Percentiles rank a stretch among this genome's conserved stretches.
Conservation (phyloP, 2,888 invertebrate species). For the Omphaloscelis lunosa region DNA sequence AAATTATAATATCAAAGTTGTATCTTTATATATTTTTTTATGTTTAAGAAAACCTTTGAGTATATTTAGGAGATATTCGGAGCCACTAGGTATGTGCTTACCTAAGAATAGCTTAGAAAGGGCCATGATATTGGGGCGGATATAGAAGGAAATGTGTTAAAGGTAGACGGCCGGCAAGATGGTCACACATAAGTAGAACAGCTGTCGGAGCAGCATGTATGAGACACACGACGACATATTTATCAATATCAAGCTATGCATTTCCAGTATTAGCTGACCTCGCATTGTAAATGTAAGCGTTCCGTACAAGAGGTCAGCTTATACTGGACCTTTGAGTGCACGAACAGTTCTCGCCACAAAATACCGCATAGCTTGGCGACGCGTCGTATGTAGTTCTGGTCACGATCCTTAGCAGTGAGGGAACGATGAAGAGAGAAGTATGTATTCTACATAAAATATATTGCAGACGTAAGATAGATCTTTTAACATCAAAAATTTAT, state of each 20-base stretch:
- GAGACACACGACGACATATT: neutral
- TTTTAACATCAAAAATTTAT: neutral
- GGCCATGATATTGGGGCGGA: neutral
- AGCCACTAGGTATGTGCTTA: neutral
- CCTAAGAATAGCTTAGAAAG: neutral
- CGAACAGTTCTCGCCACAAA: neutral
- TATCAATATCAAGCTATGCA: neutral
- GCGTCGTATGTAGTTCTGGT: neutral
- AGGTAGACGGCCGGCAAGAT: neutral
- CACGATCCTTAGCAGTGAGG: neutral
- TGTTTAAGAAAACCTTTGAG: neutral
- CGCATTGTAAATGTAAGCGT: neutral
- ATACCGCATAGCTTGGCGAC: slow-evolving; percentile 1
- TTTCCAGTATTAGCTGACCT: neutral
- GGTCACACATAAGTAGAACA: neutral
- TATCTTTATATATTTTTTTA: slow-evolving; percentile 7
- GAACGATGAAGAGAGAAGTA: neutral
- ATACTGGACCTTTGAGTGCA: neutral
- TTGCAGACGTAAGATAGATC: neutral
- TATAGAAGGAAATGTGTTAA: neutral
- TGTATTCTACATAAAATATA: neutral
- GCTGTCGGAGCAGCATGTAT: slow-evolving; percentile 7
- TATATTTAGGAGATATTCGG: neutral
- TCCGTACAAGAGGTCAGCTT: neutral
- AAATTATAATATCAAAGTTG: slow-evolving; percentile 43